Evolutionary conservation across 1,140 invertebrate species (phyloP).

Genomic region (Pinna nobilis): DNA sequence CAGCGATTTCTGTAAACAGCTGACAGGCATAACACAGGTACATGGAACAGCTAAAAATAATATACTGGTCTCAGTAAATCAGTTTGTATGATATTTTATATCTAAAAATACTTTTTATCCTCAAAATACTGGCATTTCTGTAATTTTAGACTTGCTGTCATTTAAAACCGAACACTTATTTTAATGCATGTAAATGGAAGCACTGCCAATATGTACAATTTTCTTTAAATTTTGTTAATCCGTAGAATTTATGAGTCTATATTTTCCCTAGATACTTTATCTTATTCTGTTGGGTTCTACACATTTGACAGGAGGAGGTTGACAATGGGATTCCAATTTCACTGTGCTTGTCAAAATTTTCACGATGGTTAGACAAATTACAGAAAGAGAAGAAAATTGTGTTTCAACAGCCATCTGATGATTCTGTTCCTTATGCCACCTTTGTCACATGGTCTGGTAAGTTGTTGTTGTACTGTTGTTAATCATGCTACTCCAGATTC

Average conservation of each 20-base stretch:
- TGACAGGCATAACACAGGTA: conserved; percentile 74
- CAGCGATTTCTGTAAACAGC: conserved; percentile 69
- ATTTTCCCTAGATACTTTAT: not conserved
- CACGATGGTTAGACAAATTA: conserved; percentile 64
- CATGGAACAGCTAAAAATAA: no score
- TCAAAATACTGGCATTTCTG: no score
- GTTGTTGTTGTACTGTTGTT: not conserved
- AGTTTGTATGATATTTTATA: no score
- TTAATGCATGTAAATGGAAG: no score
- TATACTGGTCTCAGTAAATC: no score
- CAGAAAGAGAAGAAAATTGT: conserved; percentile 56
- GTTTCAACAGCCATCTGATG: conserved; percentile 30
- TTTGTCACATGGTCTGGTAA: conserved; percentile 74
- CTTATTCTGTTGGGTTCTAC: not conserved
- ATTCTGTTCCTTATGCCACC: conserved; percentile 42
- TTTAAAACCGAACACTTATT: no score
- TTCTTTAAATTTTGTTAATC: no score
- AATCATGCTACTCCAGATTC: no score
- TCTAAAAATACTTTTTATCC: no score
- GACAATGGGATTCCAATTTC: conserved; percentile 70
- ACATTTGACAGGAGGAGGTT: conserved; percentile 61
- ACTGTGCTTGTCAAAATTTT: conserved; percentile 67
- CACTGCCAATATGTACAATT: no score
- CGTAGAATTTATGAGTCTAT: no score
- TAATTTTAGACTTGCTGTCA: no score